Conservation (phyloP, 2,888 invertebrate species). For the Pristionchus mayeri region DNA sequence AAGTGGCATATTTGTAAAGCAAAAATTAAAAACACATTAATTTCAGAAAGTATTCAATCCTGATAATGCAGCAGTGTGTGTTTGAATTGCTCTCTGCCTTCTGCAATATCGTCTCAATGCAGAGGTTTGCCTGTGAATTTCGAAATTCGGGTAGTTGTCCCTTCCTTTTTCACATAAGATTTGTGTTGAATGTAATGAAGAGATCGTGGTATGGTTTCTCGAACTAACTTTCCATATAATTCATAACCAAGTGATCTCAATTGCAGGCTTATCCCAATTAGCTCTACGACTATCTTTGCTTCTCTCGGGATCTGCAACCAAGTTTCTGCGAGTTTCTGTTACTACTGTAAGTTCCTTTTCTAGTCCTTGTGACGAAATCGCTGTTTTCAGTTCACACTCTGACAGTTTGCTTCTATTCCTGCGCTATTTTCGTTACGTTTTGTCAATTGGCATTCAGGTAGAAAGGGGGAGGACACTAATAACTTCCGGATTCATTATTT, state of each 20-base stretch:
- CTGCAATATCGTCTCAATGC: neutral
- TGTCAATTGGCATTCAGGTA: slow-evolving; percentile 4
- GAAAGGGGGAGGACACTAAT: neutral
- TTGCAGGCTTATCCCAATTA: slow-evolving; percentile 13
- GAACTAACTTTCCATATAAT: too few relatives aligned
- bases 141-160: too few relatives aligned
- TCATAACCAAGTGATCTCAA: too few relatives aligned
- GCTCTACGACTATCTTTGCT: neutral
- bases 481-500: neutral
- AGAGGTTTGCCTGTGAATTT: too few relatives aligned
- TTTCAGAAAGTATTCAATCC: slow-evolving; percentile 1
- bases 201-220: too few relatives aligned
- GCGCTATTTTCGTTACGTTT: neutral
- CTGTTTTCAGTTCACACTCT: slow-evolving; percentile 15
- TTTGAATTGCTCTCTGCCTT: neutral
- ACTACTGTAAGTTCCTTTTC: neutral
- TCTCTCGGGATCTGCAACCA: slow-evolving; percentile 16
- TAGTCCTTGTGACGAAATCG: neutral
- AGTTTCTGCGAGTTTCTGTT: slow-evolving; percentile 10
- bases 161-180: too few relatives aligned
- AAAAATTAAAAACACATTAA: too few relatives aligned
- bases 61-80: slow-evolving; percentile 24
- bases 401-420: neutral
- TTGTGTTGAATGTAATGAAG: too few relatives aligned
- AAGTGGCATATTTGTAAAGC: neutral